Base-by-base conservation (phyloP, 2,113 vertebrate genomes). In the Lamprologus lemairii region DNA sequence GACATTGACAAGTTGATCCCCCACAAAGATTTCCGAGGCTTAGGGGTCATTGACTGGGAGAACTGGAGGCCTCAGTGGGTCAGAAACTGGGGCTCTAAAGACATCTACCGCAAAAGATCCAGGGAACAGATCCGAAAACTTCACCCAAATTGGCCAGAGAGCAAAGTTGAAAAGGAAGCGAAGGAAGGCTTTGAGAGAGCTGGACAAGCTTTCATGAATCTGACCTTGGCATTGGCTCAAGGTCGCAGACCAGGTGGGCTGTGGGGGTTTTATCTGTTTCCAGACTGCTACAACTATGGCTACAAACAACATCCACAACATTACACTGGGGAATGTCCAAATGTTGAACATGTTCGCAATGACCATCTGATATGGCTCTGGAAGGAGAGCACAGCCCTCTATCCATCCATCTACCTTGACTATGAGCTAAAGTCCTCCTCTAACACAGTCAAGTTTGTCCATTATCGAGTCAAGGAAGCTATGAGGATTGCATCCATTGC, bases 241-340 rank as follows among this genome's bases (percentile, higher is more conserved):
- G 93, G 95, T 9, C 96, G 97, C 80, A 96, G 97, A 80, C 97
- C 97, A 2, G 92, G 95, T 0, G 96, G 97, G 2, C 94, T 98
- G 26, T 99, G 98, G 98, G 98, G 98, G 9, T 99, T 98, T 95
- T 98, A 98, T 80, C 96, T 98, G 53, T 98, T 98, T 86, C 98
- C 98, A 35, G 98, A 98, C 87, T 98, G 98, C 92, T 98, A 99
- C 93, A 99, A 98, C 92, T 98, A 98, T 0, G 96, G 97, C 75
- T 98, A 98, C 91, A 98, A 97, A 87, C 93, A 96, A 58, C 95
- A 97, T n/a, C 95, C 97, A 3, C 91, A 96, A 1, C 89, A 57
- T 1, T 99, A 98, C 91, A 98, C 97, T 0, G 98, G 98, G 1
- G 95, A 97, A 82, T 99, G 98, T 42, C 98, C 97, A 26, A 92